Evolutionary conservation across 35 echinoderm and acorn worm genomes (phyloP), one percentile per base, ranked within the genome.

Genomic region (Apostichopus parvimensis): DNA sequence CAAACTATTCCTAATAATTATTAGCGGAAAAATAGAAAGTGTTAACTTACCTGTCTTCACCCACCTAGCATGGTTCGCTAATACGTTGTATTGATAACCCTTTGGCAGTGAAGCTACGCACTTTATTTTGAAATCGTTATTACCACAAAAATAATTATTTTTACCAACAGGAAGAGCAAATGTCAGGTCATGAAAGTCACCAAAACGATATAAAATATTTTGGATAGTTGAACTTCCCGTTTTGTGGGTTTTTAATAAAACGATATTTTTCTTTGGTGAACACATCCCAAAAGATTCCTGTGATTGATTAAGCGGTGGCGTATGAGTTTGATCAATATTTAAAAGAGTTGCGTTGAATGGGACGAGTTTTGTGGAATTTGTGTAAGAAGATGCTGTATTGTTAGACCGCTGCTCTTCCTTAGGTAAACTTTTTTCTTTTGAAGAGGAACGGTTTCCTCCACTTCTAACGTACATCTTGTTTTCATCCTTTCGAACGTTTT

Each of bases 201-300:
- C 92, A 23, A 58, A 86, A 21, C 92, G 23, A 14, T 79, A 86
- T 6, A 93, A 23, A 6, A 93, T 71, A n/a, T 93, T 93, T 77
- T 93, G 92, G 10, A 93, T 65, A 20, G 92, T 93, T 54, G 77
- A 81, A 64, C 92, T 93, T 77, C 92, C 92, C 9, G 80, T 86
- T 28, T 85, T 83, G 23, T 85, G 92, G 0, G 92, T 93, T 87
- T 93, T 93, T 8, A 93, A 70, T 58, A 93, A 87, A 65, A 87
- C 66, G 6, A 93, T 87, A 55, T 93, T 93, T 60, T 86, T 93
- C 80, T 75, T 73, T 59, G 64, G 92, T 13, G 15, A 34, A 52
- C 92, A 93, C 15, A 6, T 91, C 52, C 4, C 17, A 34, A 24
- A 9, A 13, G 58, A 7, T 18, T 53, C 26, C 24, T 9, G 14